These are phyloP conservation scores for Mimachlamys varia DNA, from an alignment of 2,888 invertebrate species.

Conservation along the genomic window DNA sequence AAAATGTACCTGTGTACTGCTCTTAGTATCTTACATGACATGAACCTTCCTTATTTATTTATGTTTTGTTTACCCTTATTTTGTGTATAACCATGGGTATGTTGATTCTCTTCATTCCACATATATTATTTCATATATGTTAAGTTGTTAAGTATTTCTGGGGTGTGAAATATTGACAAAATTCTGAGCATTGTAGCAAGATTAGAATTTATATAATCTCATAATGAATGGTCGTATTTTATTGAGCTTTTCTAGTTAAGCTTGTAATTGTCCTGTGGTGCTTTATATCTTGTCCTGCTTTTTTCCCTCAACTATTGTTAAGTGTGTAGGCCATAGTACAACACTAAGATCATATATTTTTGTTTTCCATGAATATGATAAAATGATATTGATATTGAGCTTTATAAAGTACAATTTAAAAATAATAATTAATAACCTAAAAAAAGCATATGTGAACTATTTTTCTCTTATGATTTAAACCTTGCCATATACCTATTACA, in stretches of 20 bases:
- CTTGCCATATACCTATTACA: background rate
- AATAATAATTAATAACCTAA: background rate
- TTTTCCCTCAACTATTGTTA: background rate
- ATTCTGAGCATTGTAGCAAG: background rate
- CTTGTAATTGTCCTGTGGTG: background rate
- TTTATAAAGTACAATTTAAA: background rate
- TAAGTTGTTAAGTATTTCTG: slow-evolving; percentile 7
- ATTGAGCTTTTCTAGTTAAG: background rate
- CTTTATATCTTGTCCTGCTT: background rate
- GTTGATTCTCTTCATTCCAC: slow-evolving; percentile 24
- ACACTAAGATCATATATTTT: background rate
- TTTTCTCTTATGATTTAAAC: background rate
- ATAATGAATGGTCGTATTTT: background rate
- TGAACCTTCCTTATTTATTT: slow-evolving; percentile 26
- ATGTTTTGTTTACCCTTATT: background rate
- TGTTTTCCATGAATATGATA: too few species aligned
- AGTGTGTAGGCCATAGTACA: background rate
- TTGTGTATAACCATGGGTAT: background rate
- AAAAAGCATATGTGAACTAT: background rate
- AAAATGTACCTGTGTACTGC: background rate
- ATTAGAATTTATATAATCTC: slow-evolving; percentile 11
- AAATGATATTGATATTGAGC: too few species aligned
- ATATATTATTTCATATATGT: background rate
- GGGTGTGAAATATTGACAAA: background rate
- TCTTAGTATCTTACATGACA: background rate